A percentile compares a stretch with the other conserved stretches of the same genome.
Evolutionary conservation across 2,888 invertebrate genomes (phyloP).

Genomic region (Suillia variegata): DNA sequence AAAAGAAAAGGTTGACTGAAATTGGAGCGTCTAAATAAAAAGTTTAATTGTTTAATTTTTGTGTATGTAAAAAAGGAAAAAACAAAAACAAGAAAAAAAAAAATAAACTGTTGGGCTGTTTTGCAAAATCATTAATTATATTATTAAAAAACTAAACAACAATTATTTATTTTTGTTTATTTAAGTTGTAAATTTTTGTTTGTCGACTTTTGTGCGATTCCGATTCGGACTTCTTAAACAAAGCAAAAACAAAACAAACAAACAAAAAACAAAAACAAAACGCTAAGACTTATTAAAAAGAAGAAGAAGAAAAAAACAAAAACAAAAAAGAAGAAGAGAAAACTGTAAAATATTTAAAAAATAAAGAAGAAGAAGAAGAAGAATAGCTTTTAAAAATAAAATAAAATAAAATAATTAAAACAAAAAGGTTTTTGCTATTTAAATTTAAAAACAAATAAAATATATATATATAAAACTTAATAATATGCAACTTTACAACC

Average conservation of each 20-base stretch:
- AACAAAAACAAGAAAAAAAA: constrained; percentile 23
- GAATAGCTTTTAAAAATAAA: constrained; percentile 23
- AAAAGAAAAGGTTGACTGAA: no score
- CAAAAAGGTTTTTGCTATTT: constrained; percentile 10
- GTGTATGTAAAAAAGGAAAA: constrained; percentile 25
- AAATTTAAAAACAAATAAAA: constrained; percentile 7
- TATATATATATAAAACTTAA: constrained; percentile 2
- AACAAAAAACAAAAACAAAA: constrained; percentile 28
- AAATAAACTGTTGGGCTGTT: constrained; percentile 49
- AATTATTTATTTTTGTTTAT: constrained; percentile 9
- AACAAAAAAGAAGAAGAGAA: constrained; percentile 20
- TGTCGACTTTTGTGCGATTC: background rate
- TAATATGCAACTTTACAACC: constrained; percentile 19
- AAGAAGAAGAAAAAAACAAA: constrained; percentile 22
- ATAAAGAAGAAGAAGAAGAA: constrained; percentile 25
- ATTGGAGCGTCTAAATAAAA: no score
- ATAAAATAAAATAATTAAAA: constrained; percentile 14
- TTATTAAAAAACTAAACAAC: constrained; percentile 32
- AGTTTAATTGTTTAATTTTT: constrained; percentile 1
- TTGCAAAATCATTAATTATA: constrained; percentile 38
- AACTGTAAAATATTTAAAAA: constrained; percentile 24
- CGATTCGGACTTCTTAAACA: no score
- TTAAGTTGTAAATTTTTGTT: background rate
- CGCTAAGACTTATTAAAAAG: constrained; percentile 44
- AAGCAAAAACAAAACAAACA: background rate